Base-by-base conservation (phyloP, 1,140 invertebrate genomes). In the Neodiprion virginianus region DNA sequence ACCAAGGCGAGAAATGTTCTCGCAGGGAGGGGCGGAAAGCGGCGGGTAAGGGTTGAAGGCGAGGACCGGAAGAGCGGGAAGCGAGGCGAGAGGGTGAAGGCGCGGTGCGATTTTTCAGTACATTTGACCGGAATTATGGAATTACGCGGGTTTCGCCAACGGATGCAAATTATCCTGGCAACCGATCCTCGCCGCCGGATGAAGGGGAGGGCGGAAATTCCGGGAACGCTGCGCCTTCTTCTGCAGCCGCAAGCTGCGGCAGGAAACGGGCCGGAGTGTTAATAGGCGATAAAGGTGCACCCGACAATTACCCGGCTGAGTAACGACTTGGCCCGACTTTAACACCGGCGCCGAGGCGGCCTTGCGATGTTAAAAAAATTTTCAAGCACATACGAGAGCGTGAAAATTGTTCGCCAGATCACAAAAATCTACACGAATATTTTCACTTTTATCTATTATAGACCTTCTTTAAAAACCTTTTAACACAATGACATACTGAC, bases 61-160 rank as follows among this genome's bases (percentile, higher is more conserved):
- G 53, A 17, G 53, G 53, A 40, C 28, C 28, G 28, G 28, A 40
- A 40, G 53, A 12, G 53, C 11, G 53, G 8, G 53, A 40, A 40
- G 28, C 28, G 28, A 40, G 28, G 53, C 53, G 53, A 61, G 28
- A 40, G 53, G 28, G 0, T 40, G 28, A 5, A 40, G 28, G 53
- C 53, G 53, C 11, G 53, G 53, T 61, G n/a, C 53, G 53, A 61
- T 61, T 61, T 61, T 61, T 14, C 53, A 61, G 53, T 61, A 61
- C 53, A 61, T 61, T 61, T 61, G n/a, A 61, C 53, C 53, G 53
- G n/a, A 61, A 61, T 61, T 61, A 61, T 61, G 53, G 53, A 61
- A 61, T 61, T 61, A 61, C 53, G 28, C 28, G 28, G 28, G 28
- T 40, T 40, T 40, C 28, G 28, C 53, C 11, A 14, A 17, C 53